phyloP scores from a whole-genome alignment of 2,888 invertebrate species.

The Epirrhoe tristata region DNA sequence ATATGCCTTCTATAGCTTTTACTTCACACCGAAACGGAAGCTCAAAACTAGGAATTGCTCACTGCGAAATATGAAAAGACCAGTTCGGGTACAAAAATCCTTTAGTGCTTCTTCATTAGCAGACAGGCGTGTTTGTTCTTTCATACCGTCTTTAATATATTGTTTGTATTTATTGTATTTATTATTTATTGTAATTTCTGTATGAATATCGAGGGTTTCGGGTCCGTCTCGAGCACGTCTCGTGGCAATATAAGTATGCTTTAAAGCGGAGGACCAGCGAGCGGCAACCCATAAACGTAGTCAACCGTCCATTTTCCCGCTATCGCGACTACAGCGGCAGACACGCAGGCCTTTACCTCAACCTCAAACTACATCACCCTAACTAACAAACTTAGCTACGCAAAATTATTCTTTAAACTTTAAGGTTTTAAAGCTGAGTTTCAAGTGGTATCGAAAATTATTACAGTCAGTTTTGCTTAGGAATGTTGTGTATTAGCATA shows the following conservation, averaged over 20 bases:
- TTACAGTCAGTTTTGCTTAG: slow-evolving; percentile 41
- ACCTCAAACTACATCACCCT: slow-evolving; percentile 39
- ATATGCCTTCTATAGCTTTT: slow-evolving; percentile 67
- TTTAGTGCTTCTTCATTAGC: no score
- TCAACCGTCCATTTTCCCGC: slow-evolving; percentile 83
- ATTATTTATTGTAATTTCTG: not conserved
- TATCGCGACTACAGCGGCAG: slow-evolving; percentile 75
- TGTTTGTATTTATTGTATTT: not conserved
- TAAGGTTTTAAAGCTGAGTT: slow-evolving; percentile 38
- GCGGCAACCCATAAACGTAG: slow-evolving; percentile 81
- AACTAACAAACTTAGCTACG: slow-evolving; percentile 34
- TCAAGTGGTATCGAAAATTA: slow-evolving; percentile 29
- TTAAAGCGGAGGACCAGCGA: slow-evolving; percentile 74
- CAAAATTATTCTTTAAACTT: slow-evolving; percentile 30
- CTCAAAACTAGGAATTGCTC: not conserved
- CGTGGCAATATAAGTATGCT: slow-evolving; percentile 52
- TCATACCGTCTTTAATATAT: not conserved
- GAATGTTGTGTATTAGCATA: slow-evolving; percentile 75
- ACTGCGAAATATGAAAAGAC: not conserved
- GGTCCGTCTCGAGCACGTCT: slow-evolving; percentile 23
- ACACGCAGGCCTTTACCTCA: slow-evolving; percentile 71
- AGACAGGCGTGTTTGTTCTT: not conserved
- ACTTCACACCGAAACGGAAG: slow-evolving; percentile 11
- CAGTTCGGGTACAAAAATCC: not conserved
- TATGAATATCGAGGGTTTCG: not conserved